Conservation (phyloP, 2,797 vertebrate species). For the Choloepus didactylus region DNA sequence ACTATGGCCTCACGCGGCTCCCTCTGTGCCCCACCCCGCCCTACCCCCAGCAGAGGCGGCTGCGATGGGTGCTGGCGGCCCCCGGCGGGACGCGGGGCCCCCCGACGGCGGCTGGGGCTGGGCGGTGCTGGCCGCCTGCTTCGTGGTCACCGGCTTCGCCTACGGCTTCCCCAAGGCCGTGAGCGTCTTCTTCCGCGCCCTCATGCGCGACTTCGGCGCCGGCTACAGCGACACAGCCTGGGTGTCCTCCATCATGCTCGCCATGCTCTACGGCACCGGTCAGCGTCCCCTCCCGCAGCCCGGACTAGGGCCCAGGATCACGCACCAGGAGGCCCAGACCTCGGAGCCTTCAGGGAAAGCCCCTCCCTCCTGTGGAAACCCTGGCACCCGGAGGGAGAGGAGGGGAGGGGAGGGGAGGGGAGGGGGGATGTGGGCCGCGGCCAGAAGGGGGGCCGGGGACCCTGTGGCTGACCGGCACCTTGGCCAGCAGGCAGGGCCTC, state of each 20-base stretch:
- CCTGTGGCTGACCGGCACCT: neutral
- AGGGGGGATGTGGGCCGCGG: neutral
- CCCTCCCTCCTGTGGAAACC: neutral
- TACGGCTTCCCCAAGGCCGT: slow-evolving; percentile 92
- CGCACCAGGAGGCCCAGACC: neutral
- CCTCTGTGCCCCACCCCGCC: neutral
- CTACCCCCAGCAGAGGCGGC: slow-evolving; percentile 13
- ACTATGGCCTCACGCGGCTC: neutral
- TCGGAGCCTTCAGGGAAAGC: neutral
- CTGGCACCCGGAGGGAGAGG: neutral
- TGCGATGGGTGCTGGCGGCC: slow-evolving; percentile 59
- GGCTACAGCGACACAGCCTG: slow-evolving; percentile 92
- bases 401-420: neutral
- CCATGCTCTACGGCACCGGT: slow-evolving; percentile 92
- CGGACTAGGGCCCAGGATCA: neutral
- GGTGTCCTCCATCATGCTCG: slow-evolving; percentile 92
- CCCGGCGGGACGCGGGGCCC: slow-evolving; percentile 81
- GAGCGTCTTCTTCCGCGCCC: slow-evolving; percentile 92
- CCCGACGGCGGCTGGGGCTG: slow-evolving; percentile 92
- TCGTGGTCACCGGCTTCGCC: slow-evolving; percentile 91
- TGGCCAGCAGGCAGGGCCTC: neutral
- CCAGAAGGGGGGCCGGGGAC: neutral
- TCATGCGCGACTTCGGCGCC: slow-evolving; percentile 90
- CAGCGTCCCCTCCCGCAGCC: neutral
- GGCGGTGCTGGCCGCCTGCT: slow-evolving; percentile 89